A percentile compares a stretch with the other conserved stretches of the same genome.
These are phyloP conservation scores for Drosophila willistoni DNA, from an alignment of 1,140 invertebrate genomes.

Conservation along the genomic window DNA sequence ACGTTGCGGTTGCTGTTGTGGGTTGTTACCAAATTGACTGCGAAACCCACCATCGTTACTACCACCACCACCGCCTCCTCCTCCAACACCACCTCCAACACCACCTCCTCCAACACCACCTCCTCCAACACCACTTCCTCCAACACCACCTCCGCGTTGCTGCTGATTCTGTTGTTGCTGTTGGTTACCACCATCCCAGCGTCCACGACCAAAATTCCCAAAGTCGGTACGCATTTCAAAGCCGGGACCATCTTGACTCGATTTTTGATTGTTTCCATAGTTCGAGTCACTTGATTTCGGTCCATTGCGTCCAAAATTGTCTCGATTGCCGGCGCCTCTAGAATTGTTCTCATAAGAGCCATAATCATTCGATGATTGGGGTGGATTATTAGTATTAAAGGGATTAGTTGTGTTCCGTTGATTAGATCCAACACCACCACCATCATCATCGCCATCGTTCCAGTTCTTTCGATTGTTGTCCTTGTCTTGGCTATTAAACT, in stretches of 20 bases:
- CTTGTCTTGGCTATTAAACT: constrained; percentile 19
- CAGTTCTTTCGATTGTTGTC: background rate
- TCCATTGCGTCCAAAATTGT: constrained; percentile 1
- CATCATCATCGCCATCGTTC: background rate
- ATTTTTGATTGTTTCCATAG: constrained; percentile 14
- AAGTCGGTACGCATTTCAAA: constrained; percentile 4
- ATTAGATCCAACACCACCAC: background rate
- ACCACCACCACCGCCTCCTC: constrained; percentile 23
- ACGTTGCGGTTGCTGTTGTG: constrained; percentile 24
- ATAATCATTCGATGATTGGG: background rate
- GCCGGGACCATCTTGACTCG: constrained; percentile 3
- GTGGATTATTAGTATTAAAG: background rate
- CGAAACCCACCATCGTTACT: constrained; percentile 40
- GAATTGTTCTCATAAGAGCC: background rate
- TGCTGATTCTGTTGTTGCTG: background rate
- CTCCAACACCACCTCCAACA: constrained; percentile 24
- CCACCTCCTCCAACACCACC: constrained; percentile 13
- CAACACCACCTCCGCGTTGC: background rate
- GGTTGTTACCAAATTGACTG: constrained; percentile 34
- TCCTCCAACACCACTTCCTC: background rate
- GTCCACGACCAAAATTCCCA: constrained; percentile 26
- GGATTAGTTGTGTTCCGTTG: background rate
- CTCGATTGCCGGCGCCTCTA: background rate
- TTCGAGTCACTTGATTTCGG: background rate
- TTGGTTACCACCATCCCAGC: constrained; percentile 20